phyloP scores from a whole-genome alignment of 2,888 invertebrate species.

The Rapana venosa region DNA sequence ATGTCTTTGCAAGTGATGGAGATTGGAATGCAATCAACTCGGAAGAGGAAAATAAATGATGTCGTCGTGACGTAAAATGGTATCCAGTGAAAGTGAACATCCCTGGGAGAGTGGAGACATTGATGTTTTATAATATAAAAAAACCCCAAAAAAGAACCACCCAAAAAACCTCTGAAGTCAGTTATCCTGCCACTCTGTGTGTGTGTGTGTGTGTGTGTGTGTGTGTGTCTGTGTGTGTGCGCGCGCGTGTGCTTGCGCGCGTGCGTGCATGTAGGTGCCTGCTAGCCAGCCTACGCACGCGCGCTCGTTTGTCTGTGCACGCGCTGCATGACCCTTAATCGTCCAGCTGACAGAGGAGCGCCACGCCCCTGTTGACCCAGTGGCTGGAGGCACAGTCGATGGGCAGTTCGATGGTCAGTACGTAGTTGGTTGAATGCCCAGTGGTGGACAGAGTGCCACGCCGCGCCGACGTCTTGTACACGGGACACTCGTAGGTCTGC shows the following conservation, averaged over 20 bases:
- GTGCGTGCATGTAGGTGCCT: too few species aligned
- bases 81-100: too few species aligned
- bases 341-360: conserved; percentile 77
- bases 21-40: too few species aligned
- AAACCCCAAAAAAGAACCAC: too few species aligned
- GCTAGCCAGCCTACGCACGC: too few species aligned
- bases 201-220: conserved; percentile 6
- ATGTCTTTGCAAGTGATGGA: too few species aligned
- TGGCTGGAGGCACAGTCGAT: conserved; percentile 70
- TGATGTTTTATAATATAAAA: too few species aligned
- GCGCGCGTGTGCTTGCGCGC: background rate
- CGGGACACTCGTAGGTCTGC: conserved; percentile 54
- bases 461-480: conserved; percentile 75
- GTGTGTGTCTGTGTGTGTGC: conserved; percentile 6
- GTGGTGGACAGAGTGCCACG: conserved; percentile 75
- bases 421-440: conserved; percentile 78
- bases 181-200: background rate
- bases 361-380: conserved; percentile 78
- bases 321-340: conserved; percentile 64
- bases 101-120: too few species aligned
- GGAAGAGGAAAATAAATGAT: too few species aligned
- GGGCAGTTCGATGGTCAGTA: conserved; percentile 74
- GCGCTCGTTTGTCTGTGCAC: too few species aligned
- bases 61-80: too few species aligned
- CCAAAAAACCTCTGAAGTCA: too few species aligned